Percentiles rank a stretch among this genome's conserved stretches.
phyloP scores from a whole-genome alignment of 2,888 invertebrate species.

The Sarcophaga subvicina region DNA sequence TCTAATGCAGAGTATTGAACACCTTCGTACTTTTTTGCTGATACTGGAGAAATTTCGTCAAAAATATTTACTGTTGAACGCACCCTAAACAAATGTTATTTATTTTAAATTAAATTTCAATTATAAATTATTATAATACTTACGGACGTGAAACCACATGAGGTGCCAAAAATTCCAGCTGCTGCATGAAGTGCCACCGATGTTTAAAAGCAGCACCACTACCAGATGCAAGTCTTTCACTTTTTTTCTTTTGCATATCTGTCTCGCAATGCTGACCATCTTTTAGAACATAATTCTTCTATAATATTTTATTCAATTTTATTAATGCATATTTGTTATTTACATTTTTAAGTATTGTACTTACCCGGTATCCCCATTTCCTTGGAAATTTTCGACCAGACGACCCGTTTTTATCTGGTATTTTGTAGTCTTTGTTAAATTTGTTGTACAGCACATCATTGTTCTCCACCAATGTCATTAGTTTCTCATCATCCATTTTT shows the following conservation, averaged over 20 bases:
- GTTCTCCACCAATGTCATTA: not conserved
- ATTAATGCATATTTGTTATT: not conserved
- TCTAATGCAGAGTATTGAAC: too few species aligned
- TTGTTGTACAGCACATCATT: not conserved
- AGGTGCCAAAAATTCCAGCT: conserved; percentile 21
- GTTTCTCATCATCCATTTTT: conserved; percentile 16
- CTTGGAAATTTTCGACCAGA: not conserved
- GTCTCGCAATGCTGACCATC: conserved; percentile 11
- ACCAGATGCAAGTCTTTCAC: too few species aligned
- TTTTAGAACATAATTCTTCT: conserved; percentile 5
- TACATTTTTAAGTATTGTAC: not conserved
- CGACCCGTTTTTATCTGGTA: not conserved
- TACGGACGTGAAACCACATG: conserved; percentile 26
- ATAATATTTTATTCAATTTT: not conserved
- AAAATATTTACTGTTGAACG: conserved; percentile 15
- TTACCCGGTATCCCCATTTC: conserved; percentile 11
- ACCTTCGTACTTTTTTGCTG: not conserved
- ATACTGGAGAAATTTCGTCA: not conserved
- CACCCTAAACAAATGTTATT: not conserved
- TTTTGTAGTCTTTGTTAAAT: not conserved
- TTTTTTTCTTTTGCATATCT: not conserved
- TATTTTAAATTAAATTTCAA: not conserved
- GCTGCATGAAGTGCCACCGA: conserved; percentile 5
- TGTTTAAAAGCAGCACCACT: conserved; percentile 2
- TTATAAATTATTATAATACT: conserved; percentile 2